Conservation (phyloP, 2,797 vertebrate species). For the Eulemur coronatus region DNA sequence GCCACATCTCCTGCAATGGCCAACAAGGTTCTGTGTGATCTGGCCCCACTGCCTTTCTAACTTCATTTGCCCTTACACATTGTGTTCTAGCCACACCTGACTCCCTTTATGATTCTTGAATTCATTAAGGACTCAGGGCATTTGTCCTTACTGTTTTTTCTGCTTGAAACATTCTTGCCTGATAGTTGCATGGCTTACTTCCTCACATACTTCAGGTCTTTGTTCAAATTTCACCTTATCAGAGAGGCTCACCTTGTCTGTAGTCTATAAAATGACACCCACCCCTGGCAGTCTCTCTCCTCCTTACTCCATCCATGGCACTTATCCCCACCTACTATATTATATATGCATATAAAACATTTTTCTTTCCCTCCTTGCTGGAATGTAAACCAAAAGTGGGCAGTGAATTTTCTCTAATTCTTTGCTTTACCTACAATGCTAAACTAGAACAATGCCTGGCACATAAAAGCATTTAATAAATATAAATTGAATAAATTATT, state of each 20-base stretch:
- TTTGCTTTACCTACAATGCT: neutral
- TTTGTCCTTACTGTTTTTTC: neutral
- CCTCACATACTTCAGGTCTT: neutral
- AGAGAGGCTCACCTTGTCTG: neutral
- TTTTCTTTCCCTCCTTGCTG: neutral
- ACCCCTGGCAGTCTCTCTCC: neutral
- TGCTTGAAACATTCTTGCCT: neutral
- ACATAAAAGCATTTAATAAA: constrained; percentile 4
- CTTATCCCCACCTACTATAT: neutral
- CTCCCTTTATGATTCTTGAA: neutral
- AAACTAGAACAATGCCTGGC: neutral
- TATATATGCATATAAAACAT: neutral
- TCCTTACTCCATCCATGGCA: neutral
- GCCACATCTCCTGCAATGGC: neutral
- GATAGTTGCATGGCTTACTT: neutral
- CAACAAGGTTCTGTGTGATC: no score
- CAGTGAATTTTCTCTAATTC: neutral
- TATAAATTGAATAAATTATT: neutral
- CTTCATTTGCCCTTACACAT: neutral
- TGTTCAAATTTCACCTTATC: neutral
- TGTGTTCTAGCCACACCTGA: neutral
- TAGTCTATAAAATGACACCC: neutral
- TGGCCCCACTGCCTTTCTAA: neutral
- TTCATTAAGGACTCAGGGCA: neutral
- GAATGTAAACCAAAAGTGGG: neutral